Evolutionary conservation across 2,113 vertebrate genomes (phyloP).

Genomic region (Verasper variegatus): DNA sequence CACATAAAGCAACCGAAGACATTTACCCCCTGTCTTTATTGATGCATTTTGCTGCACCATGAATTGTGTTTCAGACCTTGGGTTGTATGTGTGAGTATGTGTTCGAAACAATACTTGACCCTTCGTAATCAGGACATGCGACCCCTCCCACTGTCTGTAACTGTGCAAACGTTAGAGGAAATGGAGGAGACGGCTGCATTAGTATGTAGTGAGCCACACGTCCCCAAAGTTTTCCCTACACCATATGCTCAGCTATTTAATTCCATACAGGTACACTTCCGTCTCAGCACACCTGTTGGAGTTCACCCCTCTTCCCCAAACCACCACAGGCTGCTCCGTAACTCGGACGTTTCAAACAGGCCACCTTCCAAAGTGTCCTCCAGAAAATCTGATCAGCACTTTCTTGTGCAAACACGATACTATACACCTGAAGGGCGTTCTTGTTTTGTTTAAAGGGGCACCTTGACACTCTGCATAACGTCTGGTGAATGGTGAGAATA

Average conservation of each 20-base stretch:
- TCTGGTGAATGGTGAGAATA: constrained; percentile 9
- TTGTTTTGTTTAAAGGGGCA: constrained; percentile 51
- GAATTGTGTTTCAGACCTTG: no score
- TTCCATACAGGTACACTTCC: neutral
- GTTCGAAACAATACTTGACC: constrained; percentile 1
- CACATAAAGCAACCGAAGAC: no score
- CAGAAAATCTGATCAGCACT: constrained; percentile 36
- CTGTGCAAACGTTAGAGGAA: constrained; percentile 7
- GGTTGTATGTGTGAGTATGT: neutral
- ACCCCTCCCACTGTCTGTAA: constrained; percentile 12
- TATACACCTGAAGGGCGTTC: constrained; percentile 50
- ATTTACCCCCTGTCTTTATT: no score
- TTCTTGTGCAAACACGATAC: constrained; percentile 15
- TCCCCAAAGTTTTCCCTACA: constrained; percentile 6
- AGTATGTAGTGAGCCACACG: constrained; percentile 35
- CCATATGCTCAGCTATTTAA: constrained; percentile 8
- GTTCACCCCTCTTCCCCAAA: constrained; percentile 18
- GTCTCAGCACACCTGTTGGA: constrained; percentile 27
- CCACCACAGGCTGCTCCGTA: constrained; percentile 19
- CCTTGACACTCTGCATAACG: constrained; percentile 51
- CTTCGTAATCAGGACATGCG: constrained; percentile 35
- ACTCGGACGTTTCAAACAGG: constrained; percentile 51
- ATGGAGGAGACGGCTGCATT: constrained; percentile 19
- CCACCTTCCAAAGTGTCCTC: constrained; percentile 29
- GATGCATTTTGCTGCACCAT: no score